Evolutionary conservation across 2,797 vertebrate species (phyloP), one percentile per base, ranked within the genome.

Genomic region (Pipistrellus pygmaeus): DNA sequence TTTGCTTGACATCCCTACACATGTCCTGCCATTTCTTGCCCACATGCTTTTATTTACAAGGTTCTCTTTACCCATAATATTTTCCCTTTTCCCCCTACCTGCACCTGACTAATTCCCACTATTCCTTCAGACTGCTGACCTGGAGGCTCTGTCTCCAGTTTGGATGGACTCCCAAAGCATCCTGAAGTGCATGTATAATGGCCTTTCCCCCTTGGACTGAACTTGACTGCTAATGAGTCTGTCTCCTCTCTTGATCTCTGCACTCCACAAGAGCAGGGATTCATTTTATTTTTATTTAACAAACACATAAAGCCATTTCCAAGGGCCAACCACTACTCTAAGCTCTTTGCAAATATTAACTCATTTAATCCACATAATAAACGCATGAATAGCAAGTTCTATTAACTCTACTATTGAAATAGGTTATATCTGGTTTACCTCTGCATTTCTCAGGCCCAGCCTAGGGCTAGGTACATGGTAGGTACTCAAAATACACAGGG

Each of bases 251-350:
- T 64, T 80, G 21, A 88, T 48, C 15, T 76, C 64, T 69, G 55
- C 13, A 68, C 41, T 77, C 73, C 66, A 27, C 1, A 4, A 84
- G 69, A 44, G 55, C 46, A 81, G 32, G 30, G 23, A 60, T 72
- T 89, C n/a, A 41, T 81, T 85, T 57, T 72, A 76, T 84, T 95
- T 90, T 89, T 80, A 90, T 93, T 91, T 88, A 87, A 44, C 66
- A 87, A 81, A 91, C n/a, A 78, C 18, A 38, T 69, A 94, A 44
- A 71, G 25, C 32, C 35, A 60, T 77, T 77, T 75, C 57, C 48
- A 81, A 90, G n/a, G 46, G 21, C 27, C 53, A 75, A 62, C 35
- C 20, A 81, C 68, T 11, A 15, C 86, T 86, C 68, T 76, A 80
- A 81, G 60, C 15, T 71, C n/a, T 89, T 89, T 69, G 41, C 8